phyloP scores from a whole-genome alignment of 1,140 invertebrate genomes.

The Gryon sp. region DNA sequence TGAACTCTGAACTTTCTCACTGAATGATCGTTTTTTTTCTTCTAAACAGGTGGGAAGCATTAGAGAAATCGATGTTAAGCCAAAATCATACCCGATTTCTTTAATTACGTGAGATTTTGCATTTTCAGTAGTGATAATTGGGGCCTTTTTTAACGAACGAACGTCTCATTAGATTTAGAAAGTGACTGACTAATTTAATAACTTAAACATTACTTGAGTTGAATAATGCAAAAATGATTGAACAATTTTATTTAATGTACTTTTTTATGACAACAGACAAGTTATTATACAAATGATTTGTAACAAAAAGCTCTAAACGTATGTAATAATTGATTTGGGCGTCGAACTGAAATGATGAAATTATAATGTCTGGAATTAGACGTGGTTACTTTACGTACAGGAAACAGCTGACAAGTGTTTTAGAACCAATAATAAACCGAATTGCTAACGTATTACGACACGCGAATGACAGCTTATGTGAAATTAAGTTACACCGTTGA shows the following conservation, averaged over 20 bases:
- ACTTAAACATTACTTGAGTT: constrained; percentile 22
- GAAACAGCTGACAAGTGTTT: constrained; percentile 3
- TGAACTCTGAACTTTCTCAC: constrained; percentile 37
- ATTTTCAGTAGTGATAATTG: constrained; percentile 15
- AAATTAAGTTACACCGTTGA: constrained; percentile 45
- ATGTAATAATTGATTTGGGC: background rate
- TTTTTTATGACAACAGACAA: background rate
- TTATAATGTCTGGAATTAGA: background rate
- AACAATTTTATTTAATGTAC: constrained; percentile 11
- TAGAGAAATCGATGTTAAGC: constrained; percentile 16
- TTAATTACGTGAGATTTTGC: constrained; percentile 30
- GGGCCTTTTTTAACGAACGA: constrained; percentile 22
- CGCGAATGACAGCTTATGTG: constrained; percentile 26
- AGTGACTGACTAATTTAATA: constrained; percentile 21
- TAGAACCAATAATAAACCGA: constrained; percentile 10
- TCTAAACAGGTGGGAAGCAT: constrained; percentile 30
- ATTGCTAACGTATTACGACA: constrained; percentile 31
- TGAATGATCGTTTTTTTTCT: constrained; percentile 4
- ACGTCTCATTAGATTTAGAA: constrained; percentile 39
- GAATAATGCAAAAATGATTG: constrained; percentile 5
- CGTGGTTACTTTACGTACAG: background rate
- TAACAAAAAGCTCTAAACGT: background rate
- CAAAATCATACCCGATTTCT: constrained; percentile 22
- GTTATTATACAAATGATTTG: background rate
- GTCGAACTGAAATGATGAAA: constrained; percentile 9